A percentile compares a stretch with the other conserved stretches of the same genome.
Conservation (phyloP, 2,888 invertebrate species). For the Philereme transversata region DNA sequence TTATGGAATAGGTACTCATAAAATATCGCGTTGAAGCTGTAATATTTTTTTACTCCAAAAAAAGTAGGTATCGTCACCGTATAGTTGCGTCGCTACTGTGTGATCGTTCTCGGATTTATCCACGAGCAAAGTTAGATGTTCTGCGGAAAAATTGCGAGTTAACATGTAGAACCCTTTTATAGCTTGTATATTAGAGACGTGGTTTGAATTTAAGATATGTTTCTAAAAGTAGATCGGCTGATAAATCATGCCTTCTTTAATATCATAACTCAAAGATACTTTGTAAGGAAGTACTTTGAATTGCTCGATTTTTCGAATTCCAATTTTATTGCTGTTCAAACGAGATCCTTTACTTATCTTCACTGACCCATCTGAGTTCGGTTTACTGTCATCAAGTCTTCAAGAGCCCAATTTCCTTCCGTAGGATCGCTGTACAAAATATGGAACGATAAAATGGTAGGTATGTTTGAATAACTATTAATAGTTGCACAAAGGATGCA, state of each 20-base stretch:
- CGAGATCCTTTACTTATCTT: conserved; percentile 30
- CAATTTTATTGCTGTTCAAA: conserved; percentile 26
- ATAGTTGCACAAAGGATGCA: conserved; percentile 63
- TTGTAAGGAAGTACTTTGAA: conserved; percentile 1
- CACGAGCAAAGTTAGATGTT: conserved; percentile 38
- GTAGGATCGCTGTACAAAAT: conserved; percentile 6
- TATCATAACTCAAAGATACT: conserved; percentile 9
- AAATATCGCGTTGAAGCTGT: too few species aligned
- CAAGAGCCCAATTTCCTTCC: conserved; percentile 15
- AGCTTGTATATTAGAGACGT: conserved; percentile 30
- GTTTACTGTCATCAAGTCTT: conserved; percentile 31
- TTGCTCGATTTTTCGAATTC: conserved; percentile 14
- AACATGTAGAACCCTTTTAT: conserved; percentile 33
- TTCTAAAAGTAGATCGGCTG: conserved; percentile 4
- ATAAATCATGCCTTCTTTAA: conserved; percentile 20
- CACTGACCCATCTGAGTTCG: conserved; percentile 33
- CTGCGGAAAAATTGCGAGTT: conserved; percentile 37
- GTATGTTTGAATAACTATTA: conserved; percentile 30
- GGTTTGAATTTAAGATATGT: conserved; percentile 19
- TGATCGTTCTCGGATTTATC: conserved; percentile 32
- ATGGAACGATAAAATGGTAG: background rate
- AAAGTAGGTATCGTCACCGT: too few species aligned
- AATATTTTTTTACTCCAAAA: too few species aligned
- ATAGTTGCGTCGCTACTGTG: too few species aligned
- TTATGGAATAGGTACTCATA: too few species aligned